phyloP scores from a whole-genome alignment of 2,113 vertebrate genomes.

The Chelonoidis abingdonii region DNA sequence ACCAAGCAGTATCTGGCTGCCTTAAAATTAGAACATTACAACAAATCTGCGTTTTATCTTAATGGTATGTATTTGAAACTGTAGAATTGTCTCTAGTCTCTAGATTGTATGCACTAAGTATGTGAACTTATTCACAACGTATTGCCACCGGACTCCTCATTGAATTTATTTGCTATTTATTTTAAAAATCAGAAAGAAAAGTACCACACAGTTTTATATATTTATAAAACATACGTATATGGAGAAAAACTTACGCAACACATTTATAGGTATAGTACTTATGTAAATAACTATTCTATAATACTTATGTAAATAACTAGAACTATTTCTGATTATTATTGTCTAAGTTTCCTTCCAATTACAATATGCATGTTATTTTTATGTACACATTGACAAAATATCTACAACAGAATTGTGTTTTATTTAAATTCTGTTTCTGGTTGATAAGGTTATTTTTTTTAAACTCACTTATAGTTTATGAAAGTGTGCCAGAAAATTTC shows the following conservation, averaged over 20 bases:
- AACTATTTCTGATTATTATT: neutral
- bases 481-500: neutral
- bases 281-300: neutral
- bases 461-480: neutral
- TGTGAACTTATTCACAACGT: neutral
- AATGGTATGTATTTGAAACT: neutral
- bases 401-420: neutral
- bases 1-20: neutral
- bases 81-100: rapidly evolving
- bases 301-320: neutral
- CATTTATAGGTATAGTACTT: neutral
- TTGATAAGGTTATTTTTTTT: neutral
- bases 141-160: too few relatives aligned
- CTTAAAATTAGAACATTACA: neutral
- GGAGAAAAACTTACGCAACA: neutral
- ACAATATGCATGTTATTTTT: neutral
- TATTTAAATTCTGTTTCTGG: neutral
- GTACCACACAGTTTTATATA: neutral
- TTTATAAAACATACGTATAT: neutral
- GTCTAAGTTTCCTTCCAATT: neutral
- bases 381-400: neutral
- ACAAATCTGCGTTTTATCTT: neutral
- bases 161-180: neutral
- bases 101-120: neutral
- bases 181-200: neutral